Evolutionary conservation across 2,888 invertebrate genomes (phyloP).

Genomic region (Mythimna loreyi): DNA sequence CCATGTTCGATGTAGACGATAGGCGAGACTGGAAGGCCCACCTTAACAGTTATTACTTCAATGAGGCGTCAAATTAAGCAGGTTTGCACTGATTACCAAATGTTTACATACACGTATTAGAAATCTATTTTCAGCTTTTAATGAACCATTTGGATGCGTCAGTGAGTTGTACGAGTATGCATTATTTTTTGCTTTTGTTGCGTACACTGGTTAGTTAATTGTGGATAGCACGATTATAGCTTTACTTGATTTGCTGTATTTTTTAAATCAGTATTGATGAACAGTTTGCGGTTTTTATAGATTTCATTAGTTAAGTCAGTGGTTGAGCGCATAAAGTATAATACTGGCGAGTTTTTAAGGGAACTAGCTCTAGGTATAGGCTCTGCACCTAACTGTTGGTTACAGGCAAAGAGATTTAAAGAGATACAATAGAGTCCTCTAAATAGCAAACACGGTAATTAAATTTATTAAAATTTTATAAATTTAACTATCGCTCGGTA

Average conservation of each 20-base stretch:
- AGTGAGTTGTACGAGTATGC: slow-evolving; percentile 11
- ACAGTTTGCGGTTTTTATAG: background rate
- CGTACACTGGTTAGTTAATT: slow-evolving; percentile 26
- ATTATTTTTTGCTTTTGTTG: slow-evolving; percentile 37
- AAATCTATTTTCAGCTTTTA: slow-evolving; percentile 19
- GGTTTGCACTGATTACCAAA: slow-evolving; percentile 31
- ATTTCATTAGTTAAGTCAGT: background rate
- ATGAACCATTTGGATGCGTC: slow-evolving; percentile 36
- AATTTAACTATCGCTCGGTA: no score
- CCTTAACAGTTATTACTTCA: background rate
- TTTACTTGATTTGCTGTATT: slow-evolving; percentile 2
- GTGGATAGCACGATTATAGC: slow-evolving; percentile 3
- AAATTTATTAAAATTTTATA: no score
- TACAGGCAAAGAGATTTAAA: no score
- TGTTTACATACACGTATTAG: slow-evolving; percentile 12
- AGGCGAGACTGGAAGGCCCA: no score
- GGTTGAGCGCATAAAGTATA: background rate
- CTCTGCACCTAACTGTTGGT: no score
- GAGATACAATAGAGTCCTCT: no score
- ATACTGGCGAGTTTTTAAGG: background rate
- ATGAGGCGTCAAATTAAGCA: slow-evolving; percentile 35
- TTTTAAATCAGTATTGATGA: background rate
- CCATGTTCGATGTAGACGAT: no score
- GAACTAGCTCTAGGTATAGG: no score
- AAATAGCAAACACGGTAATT: no score